Evolutionary conservation across 2,113 vertebrate genomes (phyloP), one percentile per base, ranked within the genome.

Genomic region (Elephantulus edwardii): DNA sequence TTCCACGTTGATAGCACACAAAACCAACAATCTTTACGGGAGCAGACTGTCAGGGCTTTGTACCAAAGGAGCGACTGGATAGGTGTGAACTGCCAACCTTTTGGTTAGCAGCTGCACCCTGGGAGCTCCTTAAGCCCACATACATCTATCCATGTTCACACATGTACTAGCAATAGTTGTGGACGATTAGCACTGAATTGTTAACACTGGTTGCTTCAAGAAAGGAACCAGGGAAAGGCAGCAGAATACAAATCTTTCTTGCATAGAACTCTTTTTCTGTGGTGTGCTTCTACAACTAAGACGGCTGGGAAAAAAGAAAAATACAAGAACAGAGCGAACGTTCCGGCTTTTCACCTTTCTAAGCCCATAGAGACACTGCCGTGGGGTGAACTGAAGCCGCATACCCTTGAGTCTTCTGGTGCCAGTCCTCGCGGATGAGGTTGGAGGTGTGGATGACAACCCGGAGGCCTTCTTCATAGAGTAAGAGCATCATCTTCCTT

Each of bases 401-500:
- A 92, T 93, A 99, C 99, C 99, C 99, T 91, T 99, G 99, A 58
- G 99, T 99, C 95, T 99, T 99, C 98, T 99, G 99, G 95, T 99
- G 98, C 99, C 99, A 99, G 95, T 99, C 99, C 0, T 97, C 98
- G 83, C 95, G 98, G 96, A 99, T 99, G 91, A 99, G 98, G 97
- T 99, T 99, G 76, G 99, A 98, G 8, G 99, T 99, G 93, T 98
- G 97, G 85, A 99, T 99, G 91, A 99, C 97, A 24, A 99, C 98
- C 82, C 99, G 97, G 95, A 99, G 98, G 72, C 99, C 99, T 97
- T 99, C 99, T 91, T 99, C 98, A 1, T 99, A 99, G 48, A 98
- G 98, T 85, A 99, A 94, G 40, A 99, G 89, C 99, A 99, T 99
- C 99, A 99, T 99, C 97, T 99, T 99, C 97, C 99, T 99, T 94